Base-by-base conservation (phyloP, 2,888 invertebrate species). In the Xestobium rufovillosum region DNA sequence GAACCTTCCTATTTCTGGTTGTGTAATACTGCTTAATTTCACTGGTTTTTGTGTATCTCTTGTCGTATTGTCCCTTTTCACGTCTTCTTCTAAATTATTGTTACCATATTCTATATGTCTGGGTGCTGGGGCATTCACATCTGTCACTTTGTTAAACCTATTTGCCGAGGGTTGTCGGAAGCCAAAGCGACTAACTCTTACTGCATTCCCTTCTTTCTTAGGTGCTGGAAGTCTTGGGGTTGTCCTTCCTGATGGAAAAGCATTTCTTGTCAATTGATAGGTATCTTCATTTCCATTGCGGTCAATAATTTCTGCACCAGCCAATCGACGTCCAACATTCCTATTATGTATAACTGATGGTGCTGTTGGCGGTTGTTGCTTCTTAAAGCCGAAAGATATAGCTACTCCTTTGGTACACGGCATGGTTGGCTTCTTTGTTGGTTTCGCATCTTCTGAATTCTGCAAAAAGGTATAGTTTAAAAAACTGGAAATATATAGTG, bases 351-450 rank as follows among this genome's bases (percentile, higher is more conserved):
- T 48, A 42, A 50, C 50, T 26, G 64, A 66, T 35, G 64, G 72
- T 32, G 72, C 72, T 23, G 71, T 67, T 26, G 67, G 58, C 27
- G 75, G 73, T 37, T 81, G 76, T 41, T 82, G 75, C 33, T 83
- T 78, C 27, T 80, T 80, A 67, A 88, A 88, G 31, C 88, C 88
- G 63, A 88, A 88, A 27, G 87, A 86, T 59, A 83, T 86, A 39
- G 86, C 80, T 44, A 85, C 81, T 33, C 87, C 87, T 45, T 78
- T 74, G 41, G 74, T 75, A 70, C 40, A 63, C 46, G 41, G 56
- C 70, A 19, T 6, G 23, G 6, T 19, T 6, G 23, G n/a, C n/a
- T 19, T 2, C 68, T 68, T 47, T 71, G 68, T 53, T 72, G 76
- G 59, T 70, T 70, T 49, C 73, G 73, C 71, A 61, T 75, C 78